Base-by-base conservation (phyloP, 2,797 vertebrate species). In the Mergus octosetaceus region DNA sequence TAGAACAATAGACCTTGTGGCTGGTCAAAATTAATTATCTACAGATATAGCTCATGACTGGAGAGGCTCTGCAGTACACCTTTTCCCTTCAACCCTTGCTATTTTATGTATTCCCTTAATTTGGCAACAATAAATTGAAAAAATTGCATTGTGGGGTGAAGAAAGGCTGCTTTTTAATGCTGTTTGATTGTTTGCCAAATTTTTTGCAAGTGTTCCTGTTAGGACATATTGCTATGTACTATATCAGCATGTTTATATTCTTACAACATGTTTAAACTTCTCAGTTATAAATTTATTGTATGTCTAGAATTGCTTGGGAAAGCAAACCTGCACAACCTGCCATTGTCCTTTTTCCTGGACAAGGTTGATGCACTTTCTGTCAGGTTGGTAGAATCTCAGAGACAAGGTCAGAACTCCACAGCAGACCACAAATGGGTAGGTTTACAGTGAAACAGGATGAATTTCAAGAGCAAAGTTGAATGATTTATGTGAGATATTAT, bases 261-360 rank as follows among this genome's bases (percentile, higher is more conserved):
- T 61, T 83, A 24, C 92, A 80, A 72, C 85, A 81, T 91, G 86
- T 91, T 96, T 95, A 73, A 95, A 92, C 96, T 96, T 88, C 96
- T 96, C 93, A 92, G 84, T 89, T 90, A 68, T 82, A 86, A 75
- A 94, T 94, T 85, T 94, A 68, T 78, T 65, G 11, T 71, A 27
- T 45, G 30, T 93, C 71, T 93, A 81, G 96, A 77, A 90, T 84
- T 75, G 71, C 93, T 94, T 88, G 80, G 94, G 88, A 94, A 91
- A 89, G 68, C 20, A 95, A 95, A 95, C 87, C 87, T 96, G 97
- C 91, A 94, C 75, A 96, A 96, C 94, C 85, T 96, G 94, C 87
- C 43, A 58, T 93, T 94, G 88, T 90, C 85, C 45, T 85, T 71
- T 75, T 96, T 95, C 79, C 32, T 88, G 95, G 74, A 73, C 70